These are phyloP conservation scores for Elgaria multicarinata DNA, from an alignment of 2,113 vertebrate genomes.

Conservation along the genomic window DNA sequence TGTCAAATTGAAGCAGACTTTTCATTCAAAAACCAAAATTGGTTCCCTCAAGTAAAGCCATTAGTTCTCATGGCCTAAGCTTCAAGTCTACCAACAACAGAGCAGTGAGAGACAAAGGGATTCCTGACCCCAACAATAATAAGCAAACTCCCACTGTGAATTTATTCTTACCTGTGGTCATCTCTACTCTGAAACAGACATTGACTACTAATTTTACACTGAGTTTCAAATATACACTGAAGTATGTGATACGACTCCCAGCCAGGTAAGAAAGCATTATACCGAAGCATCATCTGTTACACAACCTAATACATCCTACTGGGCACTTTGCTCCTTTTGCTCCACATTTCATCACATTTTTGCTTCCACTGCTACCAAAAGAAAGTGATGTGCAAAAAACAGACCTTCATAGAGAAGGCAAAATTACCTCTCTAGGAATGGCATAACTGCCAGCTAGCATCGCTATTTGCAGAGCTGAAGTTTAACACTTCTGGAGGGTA, in stretches of 20 bases:
- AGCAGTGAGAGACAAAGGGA: neutral
- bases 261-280: neutral
- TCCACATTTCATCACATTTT: neutral
- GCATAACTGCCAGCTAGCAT: no score
- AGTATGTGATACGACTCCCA: neutral
- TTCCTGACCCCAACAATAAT: neutral
- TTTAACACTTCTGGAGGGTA: neutral
- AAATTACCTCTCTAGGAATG: no score
- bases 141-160: neutral
- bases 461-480: no score
- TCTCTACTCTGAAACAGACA: neutral
- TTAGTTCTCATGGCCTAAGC: conserved; percentile 3
- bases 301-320: neutral
- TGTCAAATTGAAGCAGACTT: neutral
- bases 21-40: neutral
- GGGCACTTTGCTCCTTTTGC: neutral
- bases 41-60: conserved; percentile 5
- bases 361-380: neutral
- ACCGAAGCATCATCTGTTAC: neutral
- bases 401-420: no score
- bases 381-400: neutral
- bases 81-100: neutral
- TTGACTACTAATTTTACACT: neutral
- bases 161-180: conserved; percentile 2
- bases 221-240: neutral